Percentiles rank a stretch among this genome's conserved stretches.
Evolutionary conservation across 2,888 invertebrate genomes (phyloP).

Genomic region (Macaria notata): DNA sequence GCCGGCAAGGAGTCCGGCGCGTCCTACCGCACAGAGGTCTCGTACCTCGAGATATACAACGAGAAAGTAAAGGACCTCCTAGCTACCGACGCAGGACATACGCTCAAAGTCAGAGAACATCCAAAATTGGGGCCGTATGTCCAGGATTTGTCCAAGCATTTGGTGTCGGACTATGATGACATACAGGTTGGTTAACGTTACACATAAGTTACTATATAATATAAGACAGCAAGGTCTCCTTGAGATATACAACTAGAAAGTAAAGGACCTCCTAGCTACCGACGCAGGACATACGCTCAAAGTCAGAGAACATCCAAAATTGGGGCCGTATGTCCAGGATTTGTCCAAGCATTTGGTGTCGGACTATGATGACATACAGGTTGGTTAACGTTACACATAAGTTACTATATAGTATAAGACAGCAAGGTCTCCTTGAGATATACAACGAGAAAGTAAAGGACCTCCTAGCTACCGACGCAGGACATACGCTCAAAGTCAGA

Average conservation of each 20-base stretch:
- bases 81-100: conserved; percentile 84
- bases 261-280: conserved; percentile 86
- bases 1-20: conserved; percentile 91
- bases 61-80: conserved; percentile 90
- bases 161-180: conserved; percentile 93
- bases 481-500: conserved; percentile 88
- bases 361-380: conserved; percentile 93
- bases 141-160: conserved; percentile 91
- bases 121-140: conserved; percentile 92
- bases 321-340: conserved; percentile 93
- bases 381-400: conserved; percentile 46
- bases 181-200: conserved; percentile 84
- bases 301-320: conserved; percentile 90
- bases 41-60: conserved; percentile 93
- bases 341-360: conserved; percentile 92
- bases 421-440: conserved; percentile 83
- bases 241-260: conserved; percentile 93
- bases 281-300: conserved; percentile 86
- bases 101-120: conserved; percentile 90
- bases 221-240: conserved; percentile 48
- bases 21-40: conserved; percentile 93
- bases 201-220: too few species aligned
- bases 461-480: conserved; percentile 83
- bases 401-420: too few species aligned
- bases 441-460: conserved; percentile 93